Conservation (phyloP, 2,888 invertebrate species). For the Sericinus montela region DNA sequence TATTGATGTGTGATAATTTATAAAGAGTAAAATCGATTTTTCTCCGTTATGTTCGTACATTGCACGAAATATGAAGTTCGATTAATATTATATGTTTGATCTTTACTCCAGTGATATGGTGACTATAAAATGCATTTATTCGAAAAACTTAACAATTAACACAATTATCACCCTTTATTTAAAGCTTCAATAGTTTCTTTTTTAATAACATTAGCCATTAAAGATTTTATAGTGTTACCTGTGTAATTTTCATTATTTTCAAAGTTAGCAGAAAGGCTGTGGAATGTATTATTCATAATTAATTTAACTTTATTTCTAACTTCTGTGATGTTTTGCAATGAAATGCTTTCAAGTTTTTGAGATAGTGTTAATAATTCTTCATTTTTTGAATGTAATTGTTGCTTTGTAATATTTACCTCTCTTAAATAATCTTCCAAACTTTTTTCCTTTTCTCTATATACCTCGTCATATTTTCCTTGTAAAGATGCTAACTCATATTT, state of each 20-base stretch:
- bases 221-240: slow-evolving; percentile 50
- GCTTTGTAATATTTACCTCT: slow-evolving; percentile 21
- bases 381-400: slow-evolving; percentile 23
- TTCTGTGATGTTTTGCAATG: slow-evolving; percentile 18
- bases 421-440: slow-evolving; percentile 24
- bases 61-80: too few relatives aligned
- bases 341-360: slow-evolving; percentile 28
- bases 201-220: slow-evolving; percentile 54
- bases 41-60: too few relatives aligned
- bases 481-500: slow-evolving; percentile 36
- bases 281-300: slow-evolving; percentile 66
- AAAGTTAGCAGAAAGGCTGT: slow-evolving; percentile 52
- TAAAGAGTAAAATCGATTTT: too few relatives aligned
- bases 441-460: slow-evolving; percentile 26
- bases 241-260: slow-evolving; percentile 42
- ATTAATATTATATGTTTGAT: too few relatives aligned
- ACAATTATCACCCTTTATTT: slow-evolving; percentile 28
- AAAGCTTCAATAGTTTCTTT: slow-evolving; percentile 53
- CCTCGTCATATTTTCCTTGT: slow-evolving; percentile 23
- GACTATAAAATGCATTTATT: too few relatives aligned
- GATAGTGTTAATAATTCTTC: slow-evolving; percentile 17
- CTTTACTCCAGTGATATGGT: too few relatives aligned
- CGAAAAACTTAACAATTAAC: background rate
- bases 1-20: too few relatives aligned
- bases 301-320: slow-evolving; percentile 36